Percentiles rank a stretch among this genome's conserved stretches.
These are phyloP conservation scores for Sinelater perroti DNA, from an alignment of 2,888 invertebrate species.

Conservation along the genomic window DNA sequence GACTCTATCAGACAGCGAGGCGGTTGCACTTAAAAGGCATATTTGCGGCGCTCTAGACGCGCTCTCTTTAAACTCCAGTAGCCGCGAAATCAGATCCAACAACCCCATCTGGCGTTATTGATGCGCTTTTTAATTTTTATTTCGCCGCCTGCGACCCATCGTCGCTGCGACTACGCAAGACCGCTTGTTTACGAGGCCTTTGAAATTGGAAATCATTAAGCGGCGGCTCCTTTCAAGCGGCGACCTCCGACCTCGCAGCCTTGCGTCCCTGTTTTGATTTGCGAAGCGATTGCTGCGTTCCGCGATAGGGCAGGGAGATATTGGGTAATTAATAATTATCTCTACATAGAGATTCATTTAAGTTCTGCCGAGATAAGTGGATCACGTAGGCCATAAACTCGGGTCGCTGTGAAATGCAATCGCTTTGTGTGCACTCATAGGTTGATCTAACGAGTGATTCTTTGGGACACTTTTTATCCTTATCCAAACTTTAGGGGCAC, in stretches of 20 bases:
- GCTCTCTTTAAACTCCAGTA: slow-evolving; percentile 8
- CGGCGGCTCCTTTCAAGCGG: background rate
- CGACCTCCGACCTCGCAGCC: slow-evolving; percentile 1
- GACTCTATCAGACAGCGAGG: slow-evolving; percentile 28
- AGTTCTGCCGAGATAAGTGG: slow-evolving; percentile 14
- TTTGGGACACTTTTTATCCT: no score
- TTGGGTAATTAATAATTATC: slow-evolving; percentile 15
- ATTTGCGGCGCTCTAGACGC: slow-evolving; percentile 1
- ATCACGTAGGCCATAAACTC: slow-evolving; percentile 24
- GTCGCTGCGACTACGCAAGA: no score
- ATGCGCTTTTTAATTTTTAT: no score
- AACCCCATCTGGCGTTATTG: no score
- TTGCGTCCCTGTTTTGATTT: slow-evolving; percentile 6
- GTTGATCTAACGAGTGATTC: no score
- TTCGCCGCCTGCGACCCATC: no score
- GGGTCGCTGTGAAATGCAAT: no score
- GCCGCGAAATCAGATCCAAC: no score
- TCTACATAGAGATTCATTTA: slow-evolving; percentile 7
- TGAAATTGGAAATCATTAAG: no score
- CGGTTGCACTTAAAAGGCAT: slow-evolving; percentile 11
- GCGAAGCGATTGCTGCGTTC: slow-evolving; percentile 5
- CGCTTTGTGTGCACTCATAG: no score
- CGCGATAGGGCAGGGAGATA: slow-evolving; percentile 3
- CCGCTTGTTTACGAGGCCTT: no score
- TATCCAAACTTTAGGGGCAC: no score